Percentiles rank a stretch among this genome's conserved stretches.
Conservation (phyloP, 1,140 invertebrate species). For the Eulimnadia texana region DNA sequence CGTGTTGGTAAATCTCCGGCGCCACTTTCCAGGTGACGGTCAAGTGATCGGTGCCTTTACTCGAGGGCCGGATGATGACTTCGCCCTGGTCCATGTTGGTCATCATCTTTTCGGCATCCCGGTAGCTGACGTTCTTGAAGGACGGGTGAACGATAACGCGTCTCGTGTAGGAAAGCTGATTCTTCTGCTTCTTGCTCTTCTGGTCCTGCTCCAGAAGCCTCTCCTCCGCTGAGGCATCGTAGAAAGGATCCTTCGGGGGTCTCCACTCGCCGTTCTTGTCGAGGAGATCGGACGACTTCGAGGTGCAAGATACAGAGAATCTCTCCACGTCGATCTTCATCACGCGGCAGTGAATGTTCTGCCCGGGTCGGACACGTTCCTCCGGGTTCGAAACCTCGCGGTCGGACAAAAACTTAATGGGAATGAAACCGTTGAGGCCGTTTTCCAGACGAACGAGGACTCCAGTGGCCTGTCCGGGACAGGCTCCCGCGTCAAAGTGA, state of each 20-base stretch:
- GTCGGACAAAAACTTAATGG: constrained; percentile 89
- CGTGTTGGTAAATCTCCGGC: constrained; percentile 86
- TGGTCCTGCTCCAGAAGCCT: constrained; percentile 61
- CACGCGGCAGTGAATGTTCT: constrained; percentile 84
- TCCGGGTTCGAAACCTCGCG: constrained; percentile 83
- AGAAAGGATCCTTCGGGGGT: constrained; percentile 75
- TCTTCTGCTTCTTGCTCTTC: constrained; percentile 63
- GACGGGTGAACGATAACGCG: constrained; percentile 94
- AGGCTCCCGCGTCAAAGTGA: constrained; percentile 90
- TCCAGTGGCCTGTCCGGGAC: constrained; percentile 88
- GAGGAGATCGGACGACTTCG: constrained; percentile 77
- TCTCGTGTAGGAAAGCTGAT: constrained; percentile 72
- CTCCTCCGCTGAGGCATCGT: constrained; percentile 75
- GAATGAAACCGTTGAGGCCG: constrained; percentile 85
- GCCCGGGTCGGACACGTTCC: constrained; percentile 70
- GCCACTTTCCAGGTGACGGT: constrained; percentile 98
- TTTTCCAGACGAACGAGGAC: constrained; percentile 83
- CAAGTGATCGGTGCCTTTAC: constrained; percentile 87
- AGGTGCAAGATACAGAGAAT: constrained; percentile 87
- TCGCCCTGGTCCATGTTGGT: constrained; percentile 88
- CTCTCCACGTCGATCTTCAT: constrained; percentile 90
- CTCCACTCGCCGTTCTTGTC: constrained; percentile 86
- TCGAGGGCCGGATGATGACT: constrained; percentile 87
- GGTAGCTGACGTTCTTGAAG: constrained; percentile 92
- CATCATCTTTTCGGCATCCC: constrained; percentile 82